These are phyloP conservation scores for Lutjanus argentimaculatus DNA, from an alignment of 2,797 vertebrate species.

Conservation along the genomic window DNA sequence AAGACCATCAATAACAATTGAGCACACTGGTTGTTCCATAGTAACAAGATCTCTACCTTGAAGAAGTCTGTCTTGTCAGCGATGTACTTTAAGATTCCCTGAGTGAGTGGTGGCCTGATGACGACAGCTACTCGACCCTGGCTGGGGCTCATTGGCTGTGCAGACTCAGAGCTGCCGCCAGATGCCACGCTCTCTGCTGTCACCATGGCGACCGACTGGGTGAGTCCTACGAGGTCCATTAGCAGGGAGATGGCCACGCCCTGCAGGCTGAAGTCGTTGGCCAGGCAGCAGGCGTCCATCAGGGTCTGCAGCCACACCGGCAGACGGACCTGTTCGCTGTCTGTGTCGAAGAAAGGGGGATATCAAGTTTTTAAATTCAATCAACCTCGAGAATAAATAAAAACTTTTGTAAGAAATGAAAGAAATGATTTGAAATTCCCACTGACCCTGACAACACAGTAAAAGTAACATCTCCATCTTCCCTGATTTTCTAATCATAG, in stretches of 20 bases:
- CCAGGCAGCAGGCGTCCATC: conserved; percentile 94
- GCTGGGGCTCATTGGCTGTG: conserved; percentile 94
- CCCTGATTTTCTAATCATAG: not conserved
- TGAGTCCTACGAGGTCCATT: conserved; percentile 96
- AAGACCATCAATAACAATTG: not conserved
- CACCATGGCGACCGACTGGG: conserved; percentile 95
- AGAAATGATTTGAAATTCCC: not conserved
- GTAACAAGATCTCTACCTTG: conserved; percentile 87
- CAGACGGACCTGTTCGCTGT: conserved; percentile 90
- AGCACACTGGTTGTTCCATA: not conserved
- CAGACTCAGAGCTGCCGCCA: conserved; percentile 83
- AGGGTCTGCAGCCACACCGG: conserved; percentile 95
- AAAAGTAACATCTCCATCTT: not conserved
- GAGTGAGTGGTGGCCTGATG: conserved; percentile 96
- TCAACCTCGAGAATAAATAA: no score
- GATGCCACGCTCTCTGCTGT: conserved; percentile 90
- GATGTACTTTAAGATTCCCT: conserved; percentile 94
- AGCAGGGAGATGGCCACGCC: conserved; percentile 94
- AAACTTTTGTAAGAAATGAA: no score
- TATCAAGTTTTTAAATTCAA: not conserved
- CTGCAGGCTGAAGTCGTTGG: conserved; percentile 92
- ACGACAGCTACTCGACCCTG: conserved; percentile 97
- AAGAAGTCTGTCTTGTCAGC: conserved; percentile 97
- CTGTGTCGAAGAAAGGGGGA: conserved; percentile 73
- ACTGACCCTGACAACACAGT: not conserved